These are phyloP conservation scores for Notodonta dromedarius DNA, from an alignment of 2,888 invertebrate genomes.

Conservation along the genomic window DNA sequence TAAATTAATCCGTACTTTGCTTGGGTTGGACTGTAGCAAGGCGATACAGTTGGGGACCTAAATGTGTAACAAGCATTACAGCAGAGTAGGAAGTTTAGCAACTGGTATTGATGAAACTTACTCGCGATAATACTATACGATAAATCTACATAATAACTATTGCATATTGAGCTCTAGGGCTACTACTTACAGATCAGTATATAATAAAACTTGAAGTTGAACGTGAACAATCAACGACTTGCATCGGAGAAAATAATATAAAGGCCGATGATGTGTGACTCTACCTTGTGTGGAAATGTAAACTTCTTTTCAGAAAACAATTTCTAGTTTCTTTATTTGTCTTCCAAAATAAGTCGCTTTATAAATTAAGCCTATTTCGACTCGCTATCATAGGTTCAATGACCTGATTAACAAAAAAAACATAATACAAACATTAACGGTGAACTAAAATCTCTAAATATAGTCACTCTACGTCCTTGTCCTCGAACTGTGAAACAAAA, in stretches of 20 bases:
- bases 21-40: background rate
- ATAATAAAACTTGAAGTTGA: too few relatives aligned
- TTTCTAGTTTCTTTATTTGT: too few relatives aligned
- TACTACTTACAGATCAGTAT: background rate
- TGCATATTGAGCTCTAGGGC: background rate
- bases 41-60: background rate
- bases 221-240: too few relatives aligned
- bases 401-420: background rate
- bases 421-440: background rate
- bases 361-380: too few relatives aligned
- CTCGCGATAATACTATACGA: constrained; percentile 31
- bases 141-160: constrained; percentile 12
- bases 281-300: too few relatives aligned
- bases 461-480: background rate
- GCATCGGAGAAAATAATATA: too few relatives aligned
- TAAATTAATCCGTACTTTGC: background rate
- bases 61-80: constrained; percentile 3
- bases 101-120: constrained; percentile 42
- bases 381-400: background rate
- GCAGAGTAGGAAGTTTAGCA: constrained; percentile 41
- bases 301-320: too few relatives aligned
- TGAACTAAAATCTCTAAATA: background rate
- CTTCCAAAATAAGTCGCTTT: too few relatives aligned
- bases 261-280: too few relatives aligned
- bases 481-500: constrained; percentile 5